These are phyloP conservation scores for Geophilus truncorum DNA, from an alignment of 2,888 invertebrate genomes.

Conservation along the genomic window DNA sequence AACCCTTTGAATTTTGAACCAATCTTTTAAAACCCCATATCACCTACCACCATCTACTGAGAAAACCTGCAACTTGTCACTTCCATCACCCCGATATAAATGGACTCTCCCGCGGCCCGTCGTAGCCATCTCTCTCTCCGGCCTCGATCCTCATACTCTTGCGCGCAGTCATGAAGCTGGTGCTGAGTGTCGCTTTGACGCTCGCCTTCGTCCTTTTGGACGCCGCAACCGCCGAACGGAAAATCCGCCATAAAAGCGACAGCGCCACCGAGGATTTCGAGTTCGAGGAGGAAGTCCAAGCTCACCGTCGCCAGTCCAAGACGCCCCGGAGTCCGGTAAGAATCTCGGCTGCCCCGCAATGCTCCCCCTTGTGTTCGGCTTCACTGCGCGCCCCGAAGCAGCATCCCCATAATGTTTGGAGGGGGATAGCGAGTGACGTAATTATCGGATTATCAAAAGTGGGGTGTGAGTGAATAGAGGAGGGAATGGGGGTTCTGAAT, in stretches of 20 bases:
- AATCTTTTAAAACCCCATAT: too few species aligned
- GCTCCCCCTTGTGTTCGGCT: too few species aligned
- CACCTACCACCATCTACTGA: too few species aligned
- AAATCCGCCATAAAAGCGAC: neutral
- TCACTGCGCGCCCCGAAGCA: too few species aligned
- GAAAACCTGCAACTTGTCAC: too few species aligned
- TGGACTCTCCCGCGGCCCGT: neutral
- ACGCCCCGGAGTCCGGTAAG: neutral
- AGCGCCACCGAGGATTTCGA: slow-evolving; percentile 1
- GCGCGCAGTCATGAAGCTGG: slow-evolving; percentile 1
- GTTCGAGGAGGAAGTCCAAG: slow-evolving; percentile 3
- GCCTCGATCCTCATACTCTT: neutral
- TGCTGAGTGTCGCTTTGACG: neutral
- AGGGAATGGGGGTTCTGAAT: too few species aligned
- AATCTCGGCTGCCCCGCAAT: too few species aligned
- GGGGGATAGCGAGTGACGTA: too few species aligned
- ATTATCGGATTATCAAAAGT: too few species aligned
- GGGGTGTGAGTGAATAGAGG: too few species aligned
- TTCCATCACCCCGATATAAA: neutral
- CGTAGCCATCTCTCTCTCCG: neutral
- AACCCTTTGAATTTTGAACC: too few species aligned
- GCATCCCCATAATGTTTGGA: too few species aligned
- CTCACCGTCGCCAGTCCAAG: neutral
- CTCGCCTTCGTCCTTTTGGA: neutral
- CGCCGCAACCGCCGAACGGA: neutral